A percentile compares a stretch with the other conserved stretches of the same genome.
phyloP scores from a whole-genome alignment of 2,888 invertebrate species.

The Melanophora roralis region DNA sequence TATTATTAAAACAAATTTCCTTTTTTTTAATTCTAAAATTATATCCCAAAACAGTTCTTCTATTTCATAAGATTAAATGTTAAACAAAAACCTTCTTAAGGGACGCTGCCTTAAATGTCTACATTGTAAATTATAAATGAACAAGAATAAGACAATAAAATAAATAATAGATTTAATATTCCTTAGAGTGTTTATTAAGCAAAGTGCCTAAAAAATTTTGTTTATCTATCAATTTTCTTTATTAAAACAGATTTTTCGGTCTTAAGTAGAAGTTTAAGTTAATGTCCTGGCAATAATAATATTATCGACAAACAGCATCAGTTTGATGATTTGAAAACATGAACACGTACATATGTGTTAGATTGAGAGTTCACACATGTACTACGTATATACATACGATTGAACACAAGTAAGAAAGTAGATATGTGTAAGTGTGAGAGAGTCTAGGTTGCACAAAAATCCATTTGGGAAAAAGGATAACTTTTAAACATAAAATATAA shows the following conservation, averaged over 20 bases:
- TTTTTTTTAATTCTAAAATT: too few relatives aligned
- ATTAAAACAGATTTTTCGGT: background rate
- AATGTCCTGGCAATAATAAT: background rate
- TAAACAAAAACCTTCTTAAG: too few relatives aligned
- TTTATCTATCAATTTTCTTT: background rate
- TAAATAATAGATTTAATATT: background rate
- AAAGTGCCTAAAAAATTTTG: constrained; percentile 1
- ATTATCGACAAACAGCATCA: background rate
- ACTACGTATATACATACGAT: too few relatives aligned
- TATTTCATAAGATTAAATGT: too few relatives aligned
- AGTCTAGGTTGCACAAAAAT: background rate
- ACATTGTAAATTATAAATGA: background rate
- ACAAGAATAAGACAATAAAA: background rate
- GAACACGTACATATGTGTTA: background rate
- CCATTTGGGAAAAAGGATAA: background rate
- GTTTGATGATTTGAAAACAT: background rate
- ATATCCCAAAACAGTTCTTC: too few relatives aligned
- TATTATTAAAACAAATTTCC: too few relatives aligned
- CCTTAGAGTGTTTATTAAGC: constrained; percentile 8
- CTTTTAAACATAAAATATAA: too few relatives aligned
- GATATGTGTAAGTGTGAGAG: too few relatives aligned
- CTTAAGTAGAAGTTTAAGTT: background rate
- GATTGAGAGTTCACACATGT: background rate
- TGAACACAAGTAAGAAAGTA: too few relatives aligned
- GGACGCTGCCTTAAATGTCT: too few relatives aligned